Conservation (phyloP, 1,140 invertebrate genomes). For the Phortica variegata region DNA sequence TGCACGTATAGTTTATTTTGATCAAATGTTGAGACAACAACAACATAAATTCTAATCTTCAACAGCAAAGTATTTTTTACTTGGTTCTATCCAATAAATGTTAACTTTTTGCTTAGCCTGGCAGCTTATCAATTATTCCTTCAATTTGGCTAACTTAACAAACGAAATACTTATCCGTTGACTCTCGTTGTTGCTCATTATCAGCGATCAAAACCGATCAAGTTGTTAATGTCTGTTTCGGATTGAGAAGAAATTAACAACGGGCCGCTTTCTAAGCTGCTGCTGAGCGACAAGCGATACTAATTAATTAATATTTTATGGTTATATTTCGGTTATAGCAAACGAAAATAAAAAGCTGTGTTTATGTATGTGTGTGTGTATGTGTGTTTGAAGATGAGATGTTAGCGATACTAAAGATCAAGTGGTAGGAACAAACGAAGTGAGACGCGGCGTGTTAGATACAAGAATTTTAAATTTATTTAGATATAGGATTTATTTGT, state of each 20-base stretch:
- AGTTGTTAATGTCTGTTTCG: neutral
- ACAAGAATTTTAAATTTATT: constrained; percentile 49
- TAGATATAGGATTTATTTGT: constrained; percentile 53
- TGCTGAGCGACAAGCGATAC: constrained; percentile 11
- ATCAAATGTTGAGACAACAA: too few relatives aligned
- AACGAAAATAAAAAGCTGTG: constrained; percentile 27
- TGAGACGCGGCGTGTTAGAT: constrained; percentile 29
- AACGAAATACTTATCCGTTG: too few relatives aligned
- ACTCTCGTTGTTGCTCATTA: too few relatives aligned
- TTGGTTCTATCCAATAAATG: too few relatives aligned
- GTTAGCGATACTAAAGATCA: neutral
- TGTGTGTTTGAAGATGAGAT: neutral
- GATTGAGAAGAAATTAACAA: neutral
- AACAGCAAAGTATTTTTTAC: too few relatives aligned
- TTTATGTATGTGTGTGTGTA: too few relatives aligned
- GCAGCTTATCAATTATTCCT: too few relatives aligned
- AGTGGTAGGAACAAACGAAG: constrained; percentile 18
- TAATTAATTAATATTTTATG: constrained; percentile 56
- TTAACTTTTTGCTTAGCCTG: too few relatives aligned
- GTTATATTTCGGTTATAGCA: constrained; percentile 42
- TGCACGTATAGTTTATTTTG: too few relatives aligned
- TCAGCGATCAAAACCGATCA: too few relatives aligned
- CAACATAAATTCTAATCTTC: too few relatives aligned
- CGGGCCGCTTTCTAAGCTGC: constrained; percentile 43
- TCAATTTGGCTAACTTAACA: too few relatives aligned